Conservation (phyloP, 2,888 invertebrate species). For the Margaritifera margaritifera region DNA sequence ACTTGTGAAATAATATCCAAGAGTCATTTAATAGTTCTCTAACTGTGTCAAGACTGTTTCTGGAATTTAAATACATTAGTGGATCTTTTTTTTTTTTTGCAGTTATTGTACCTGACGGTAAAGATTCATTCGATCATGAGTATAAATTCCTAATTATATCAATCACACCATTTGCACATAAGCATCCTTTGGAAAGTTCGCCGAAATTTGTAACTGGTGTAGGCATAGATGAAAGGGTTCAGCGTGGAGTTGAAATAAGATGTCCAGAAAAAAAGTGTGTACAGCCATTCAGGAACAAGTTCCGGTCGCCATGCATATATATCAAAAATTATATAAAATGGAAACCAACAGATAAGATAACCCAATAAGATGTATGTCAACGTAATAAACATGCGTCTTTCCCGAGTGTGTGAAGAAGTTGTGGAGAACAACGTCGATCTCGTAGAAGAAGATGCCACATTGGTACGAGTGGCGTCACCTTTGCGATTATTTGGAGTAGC, state of each 20-base stretch:
- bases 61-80: no score
- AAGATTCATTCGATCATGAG: no score
- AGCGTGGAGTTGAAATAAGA: slow-evolving; percentile 44
- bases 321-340: slow-evolving; percentile 44
- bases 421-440: no score
- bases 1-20: no score
- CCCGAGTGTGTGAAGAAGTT: slow-evolving; percentile 5
- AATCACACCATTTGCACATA: slow-evolving; percentile 11
- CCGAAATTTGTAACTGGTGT: slow-evolving; percentile 41
- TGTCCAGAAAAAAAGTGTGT: slow-evolving; percentile 46
- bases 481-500: no score
- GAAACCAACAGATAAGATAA: slow-evolving; percentile 46
- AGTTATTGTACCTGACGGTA: no score
- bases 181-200: slow-evolving; percentile 30
- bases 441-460: no score
- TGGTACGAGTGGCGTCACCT: no score
- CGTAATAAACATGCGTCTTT: slow-evolving; percentile 38
- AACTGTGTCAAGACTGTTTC: no score
- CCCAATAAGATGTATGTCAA: slow-evolving; percentile 35
- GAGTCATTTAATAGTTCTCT: no score
- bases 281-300: slow-evolving; percentile 38
- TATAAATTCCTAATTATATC: no score
- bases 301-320: slow-evolving; percentile 42
- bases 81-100: no score
- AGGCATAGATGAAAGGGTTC: slow-evolving; percentile 46